Percentiles rank a stretch among this genome's conserved stretches.
These are phyloP conservation scores for Drosophila guanche DNA, from an alignment of 1,140 invertebrate species.

Conservation along the genomic window DNA sequence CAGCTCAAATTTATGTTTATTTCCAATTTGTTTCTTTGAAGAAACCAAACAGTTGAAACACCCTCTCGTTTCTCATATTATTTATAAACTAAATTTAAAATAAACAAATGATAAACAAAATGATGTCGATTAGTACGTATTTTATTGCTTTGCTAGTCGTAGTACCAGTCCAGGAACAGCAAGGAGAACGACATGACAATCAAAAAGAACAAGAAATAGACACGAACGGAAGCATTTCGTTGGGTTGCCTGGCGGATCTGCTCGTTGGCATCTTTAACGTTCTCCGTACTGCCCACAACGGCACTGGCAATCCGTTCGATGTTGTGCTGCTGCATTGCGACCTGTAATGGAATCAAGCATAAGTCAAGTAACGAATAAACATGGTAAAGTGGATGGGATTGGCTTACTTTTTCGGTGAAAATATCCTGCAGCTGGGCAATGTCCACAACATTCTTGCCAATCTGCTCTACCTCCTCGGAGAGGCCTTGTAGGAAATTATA, in stretches of 20 bases:
- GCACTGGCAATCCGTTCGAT: slow-evolving; percentile 94
- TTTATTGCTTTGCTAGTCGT: slow-evolving; percentile 88
- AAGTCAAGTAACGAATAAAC: too few relatives aligned
- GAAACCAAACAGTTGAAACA: slow-evolving; percentile 17
- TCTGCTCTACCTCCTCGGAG: slow-evolving; percentile 91
- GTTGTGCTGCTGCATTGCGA: slow-evolving; percentile 95
- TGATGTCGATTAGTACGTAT: slow-evolving; percentile 27
- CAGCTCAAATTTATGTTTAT: slow-evolving; percentile 27
- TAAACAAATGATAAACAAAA: slow-evolving; percentile 47
- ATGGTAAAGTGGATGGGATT: slow-evolving; percentile 2
- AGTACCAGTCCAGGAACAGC: slow-evolving; percentile 99
- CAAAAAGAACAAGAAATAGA: slow-evolving; percentile 97
- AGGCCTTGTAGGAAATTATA: slow-evolving; percentile 93
- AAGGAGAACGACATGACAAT: slow-evolving; percentile 97
- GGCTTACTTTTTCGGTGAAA: slow-evolving; percentile 96
- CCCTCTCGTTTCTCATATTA: slow-evolving; percentile 13
- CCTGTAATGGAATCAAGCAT: slow-evolving; percentile 67
- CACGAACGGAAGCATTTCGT: slow-evolving; percentile 96
- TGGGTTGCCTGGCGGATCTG: slow-evolving; percentile 98
- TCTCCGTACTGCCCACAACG: slow-evolving; percentile 95
- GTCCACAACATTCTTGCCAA: slow-evolving; percentile 96
- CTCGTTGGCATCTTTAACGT: slow-evolving; percentile 97
- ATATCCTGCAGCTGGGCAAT: slow-evolving; percentile 98
- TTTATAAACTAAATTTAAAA: slow-evolving; percentile 38
- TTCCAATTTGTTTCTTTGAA: slow-evolving; percentile 23